Evolutionary conservation across 2,888 invertebrate genomes (phyloP).

Genomic region (Athetis lepigone): DNA sequence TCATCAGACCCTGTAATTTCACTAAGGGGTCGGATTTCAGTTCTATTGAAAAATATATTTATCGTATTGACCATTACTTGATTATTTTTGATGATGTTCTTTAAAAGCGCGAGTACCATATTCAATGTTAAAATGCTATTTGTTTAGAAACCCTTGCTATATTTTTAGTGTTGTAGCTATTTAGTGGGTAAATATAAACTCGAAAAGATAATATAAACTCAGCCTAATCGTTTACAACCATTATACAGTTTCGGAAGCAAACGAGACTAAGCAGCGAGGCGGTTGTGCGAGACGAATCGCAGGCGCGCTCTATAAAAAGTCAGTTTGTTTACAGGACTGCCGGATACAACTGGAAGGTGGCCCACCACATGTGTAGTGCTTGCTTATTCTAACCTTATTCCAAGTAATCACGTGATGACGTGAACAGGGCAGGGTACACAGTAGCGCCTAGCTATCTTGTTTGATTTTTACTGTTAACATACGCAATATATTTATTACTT

Average conservation of each 20-base stretch:
- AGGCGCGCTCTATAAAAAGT: constrained; percentile 87
- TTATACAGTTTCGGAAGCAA: constrained; percentile 67
- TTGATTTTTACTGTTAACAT: constrained; percentile 16
- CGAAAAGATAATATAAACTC: constrained; percentile 56
- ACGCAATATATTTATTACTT: constrained; percentile 11
- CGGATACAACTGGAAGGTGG: constrained; percentile 82
- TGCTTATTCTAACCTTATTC: constrained; percentile 73
- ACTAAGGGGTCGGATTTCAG: not conserved
- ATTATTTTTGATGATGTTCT: constrained; percentile 19
- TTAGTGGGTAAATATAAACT: constrained; percentile 45
- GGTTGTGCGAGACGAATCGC: constrained; percentile 80
- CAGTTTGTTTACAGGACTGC: constrained; percentile 83
- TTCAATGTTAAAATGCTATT: constrained; percentile 3
- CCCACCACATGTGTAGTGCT: constrained; percentile 80
- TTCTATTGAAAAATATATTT: constrained; percentile 10
- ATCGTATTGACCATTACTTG: not conserved
- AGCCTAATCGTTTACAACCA: constrained; percentile 69
- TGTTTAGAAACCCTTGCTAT: constrained; percentile 15
- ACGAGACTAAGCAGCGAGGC: constrained; percentile 71
- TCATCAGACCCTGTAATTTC: not conserved
- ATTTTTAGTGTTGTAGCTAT: constrained; percentile 33
- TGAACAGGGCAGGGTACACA: constrained; percentile 18
- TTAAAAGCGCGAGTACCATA: constrained; percentile 14
- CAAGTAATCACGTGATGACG: constrained; percentile 59
- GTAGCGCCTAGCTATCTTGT: constrained; percentile 29